Evolutionary conservation across 1,140 invertebrate species (phyloP), one percentile per base, ranked within the genome.

Genomic region (Dreissena rostriformis): DNA sequence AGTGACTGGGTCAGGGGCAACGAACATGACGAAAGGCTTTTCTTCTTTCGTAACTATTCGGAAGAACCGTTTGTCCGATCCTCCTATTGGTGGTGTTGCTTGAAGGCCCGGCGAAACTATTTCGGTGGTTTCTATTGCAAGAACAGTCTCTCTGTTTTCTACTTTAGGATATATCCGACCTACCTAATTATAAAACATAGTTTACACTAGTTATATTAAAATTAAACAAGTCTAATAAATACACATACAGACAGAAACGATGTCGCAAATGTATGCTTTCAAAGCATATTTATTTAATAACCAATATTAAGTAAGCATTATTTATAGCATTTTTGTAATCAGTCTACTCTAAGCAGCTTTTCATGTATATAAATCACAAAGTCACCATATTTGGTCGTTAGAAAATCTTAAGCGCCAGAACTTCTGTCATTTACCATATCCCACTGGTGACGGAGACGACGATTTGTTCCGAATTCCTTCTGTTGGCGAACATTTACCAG

Each of bases 101-200:
- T 96, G 96, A 85, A 97, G 97, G 12, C 98, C 98, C 0, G 98
- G 99, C 99, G 98, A 99, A 7, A 98, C 97, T 76, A 99, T 99
- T 92, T 99, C 98, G 92, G 98, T 97, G 86, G 99, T 99, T 90
- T 75, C 71, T 10, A 82, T 22, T n/a, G 6, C 70, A 22, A n/a
- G n/a, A n/a, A n/a, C n/a, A n/a, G n/a, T n/a, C n/a, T n/a, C n/a
- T n/a, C n/a, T n/a, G n/a, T n/a, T 70, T 24, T 61, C 67, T 51
- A 61, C 17, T 70, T 28, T 72, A 14, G 78, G 78, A 22, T 71
- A 72, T 5, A 81, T 49, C 22, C 68, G 78, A 14, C 78, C 78
- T 55, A 81, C 78, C 78, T 81, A n/a, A n/a, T n/a, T n/a, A n/a
- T n/a, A n/a, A n/a, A 8, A 72, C 10, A 63, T 14, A 57, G 12